Percentiles rank a stretch among this genome's conserved stretches.
These are phyloP conservation scores for Helicoverpa assulta DNA, from an alignment of 2,888 invertebrate species.

Conservation along the genomic window DNA sequence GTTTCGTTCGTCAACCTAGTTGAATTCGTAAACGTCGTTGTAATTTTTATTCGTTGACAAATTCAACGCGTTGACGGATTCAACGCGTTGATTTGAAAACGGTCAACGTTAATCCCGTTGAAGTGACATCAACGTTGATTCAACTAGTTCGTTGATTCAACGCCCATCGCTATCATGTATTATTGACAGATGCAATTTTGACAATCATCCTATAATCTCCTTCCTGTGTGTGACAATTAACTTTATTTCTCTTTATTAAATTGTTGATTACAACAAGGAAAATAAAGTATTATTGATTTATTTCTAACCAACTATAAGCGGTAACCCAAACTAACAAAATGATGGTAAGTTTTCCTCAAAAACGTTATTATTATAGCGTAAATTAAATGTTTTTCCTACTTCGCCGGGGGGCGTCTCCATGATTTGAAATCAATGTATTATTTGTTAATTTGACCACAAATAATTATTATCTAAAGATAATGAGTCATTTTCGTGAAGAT, in stretches of 20 bases:
- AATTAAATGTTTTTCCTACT: conserved; percentile 24
- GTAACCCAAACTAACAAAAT: conserved; percentile 64
- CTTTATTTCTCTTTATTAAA: conserved; percentile 24
- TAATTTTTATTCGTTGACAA: too few species aligned
- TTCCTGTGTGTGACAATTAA: conserved; percentile 40
- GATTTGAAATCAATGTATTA: conserved; percentile 31
- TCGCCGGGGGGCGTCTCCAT: conserved; percentile 75
- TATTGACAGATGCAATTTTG: conserved; percentile 40
- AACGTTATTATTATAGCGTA: background rate
- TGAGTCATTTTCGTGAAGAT: conserved; percentile 42
- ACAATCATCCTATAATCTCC: conserved; percentile 43
- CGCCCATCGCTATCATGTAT: too few species aligned
- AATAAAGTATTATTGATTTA: conserved; percentile 13
- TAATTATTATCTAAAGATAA: conserved; percentile 16
- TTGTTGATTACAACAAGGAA: conserved; percentile 46
- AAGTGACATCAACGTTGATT: too few species aligned
- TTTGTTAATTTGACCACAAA: conserved; percentile 34
- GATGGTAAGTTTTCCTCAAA: conserved; percentile 74
- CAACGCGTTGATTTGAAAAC: too few species aligned
- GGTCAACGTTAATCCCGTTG: too few species aligned
- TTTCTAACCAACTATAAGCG: conserved; percentile 12
- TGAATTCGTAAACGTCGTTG: too few species aligned
- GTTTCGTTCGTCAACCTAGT: too few species aligned
- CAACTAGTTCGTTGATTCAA: too few species aligned
- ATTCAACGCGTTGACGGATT: too few species aligned